Evolutionary conservation across 2,797 vertebrate genomes (phyloP), one percentile per base, ranked within the genome.

Genomic region (Lepidocolaptes lacrymiger): DNA sequence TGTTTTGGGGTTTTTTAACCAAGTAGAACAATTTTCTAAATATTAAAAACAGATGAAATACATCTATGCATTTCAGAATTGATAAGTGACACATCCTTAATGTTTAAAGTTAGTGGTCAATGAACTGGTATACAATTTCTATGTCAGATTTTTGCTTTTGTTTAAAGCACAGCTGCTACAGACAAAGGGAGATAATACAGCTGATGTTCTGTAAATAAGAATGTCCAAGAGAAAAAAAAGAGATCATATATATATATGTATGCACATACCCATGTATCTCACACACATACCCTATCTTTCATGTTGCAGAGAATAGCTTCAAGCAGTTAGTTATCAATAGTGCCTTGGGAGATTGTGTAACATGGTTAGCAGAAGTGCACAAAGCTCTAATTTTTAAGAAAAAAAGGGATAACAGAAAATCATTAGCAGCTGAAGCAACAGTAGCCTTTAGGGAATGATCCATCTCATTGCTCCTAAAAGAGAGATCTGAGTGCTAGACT

Each of bases 351-450:
- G 32, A 81, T 85, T 93, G 79, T 84, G 51, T 95, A 97, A 97
- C 52, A 41, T 74, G 43, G 67, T 94, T 96, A 96, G 89, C 24
- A 95, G 88, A 97, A 68, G 17, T 71, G 48, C 66, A 95, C 14
- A 95, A 48, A 64, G 74, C 67, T 97, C 97, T 94, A 68, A 92
- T 88, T 97, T 96, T 89, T 88, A 91, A 93, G 71, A 63, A 94
- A 88, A 88, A 95, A 95, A 95, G 86, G 67, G 80, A 94, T 93
- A 94, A 97, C 61, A 97, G 92, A 96, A 97, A 96, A 61, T 92
- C 74, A 97, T 97, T 97, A 96, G 91, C 72, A 96, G 61, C 92
- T 94, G 46, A 95, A 96, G 67, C 95, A 93, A 97, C 90, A 97
- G 85, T 52, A 96, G 91, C 67, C 75, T 80, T 80, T 91, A 84